Percentiles rank a stretch among this genome's conserved stretches.
Evolutionary conservation across 2,888 invertebrate genomes (phyloP).

Genomic region (Drosophila seclusa): DNA sequence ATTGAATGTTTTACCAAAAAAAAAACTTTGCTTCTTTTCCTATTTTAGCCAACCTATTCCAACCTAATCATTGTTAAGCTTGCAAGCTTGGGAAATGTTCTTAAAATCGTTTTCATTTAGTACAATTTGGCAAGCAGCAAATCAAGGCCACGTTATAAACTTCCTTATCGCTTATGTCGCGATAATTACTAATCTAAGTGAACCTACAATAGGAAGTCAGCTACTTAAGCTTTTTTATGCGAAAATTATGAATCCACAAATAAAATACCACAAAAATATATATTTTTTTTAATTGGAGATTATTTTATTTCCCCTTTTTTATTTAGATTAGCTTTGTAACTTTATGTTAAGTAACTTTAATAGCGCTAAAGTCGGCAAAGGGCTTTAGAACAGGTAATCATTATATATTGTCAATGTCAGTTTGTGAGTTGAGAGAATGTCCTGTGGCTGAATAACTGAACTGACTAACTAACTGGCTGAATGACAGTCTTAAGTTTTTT

Average conservation of each 20-base stretch:
- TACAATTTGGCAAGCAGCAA: not conserved
- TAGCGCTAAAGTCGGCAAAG: not conserved
- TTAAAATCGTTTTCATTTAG: not conserved
- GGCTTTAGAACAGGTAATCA: not conserved
- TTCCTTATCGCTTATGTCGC: not conserved
- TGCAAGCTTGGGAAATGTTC: not conserved
- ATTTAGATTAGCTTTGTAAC: not conserved
- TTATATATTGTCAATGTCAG: slow-evolving; percentile 13
- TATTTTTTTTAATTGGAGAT: not conserved
- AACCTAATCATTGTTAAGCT: not conserved
- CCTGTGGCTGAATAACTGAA: slow-evolving; percentile 8
- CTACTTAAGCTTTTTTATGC: not conserved
- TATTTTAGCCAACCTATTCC: not conserved
- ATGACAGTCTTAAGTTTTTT: not conserved
- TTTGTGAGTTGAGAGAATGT: slow-evolving; percentile 6
- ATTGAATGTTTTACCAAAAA: slow-evolving; percentile 31
- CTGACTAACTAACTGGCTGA: not conserved
- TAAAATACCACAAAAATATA: not conserved
- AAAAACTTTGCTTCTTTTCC: not conserved
- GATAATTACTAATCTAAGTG: not conserved
- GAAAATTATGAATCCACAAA: not conserved
- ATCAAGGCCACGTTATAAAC: not conserved
- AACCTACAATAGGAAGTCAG: not conserved
- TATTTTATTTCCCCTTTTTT: not conserved
- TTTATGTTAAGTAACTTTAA: not conserved